phyloP scores from a whole-genome alignment of 2,113 vertebrate genomes.

The Psilopsiagon aurifrons region DNA sequence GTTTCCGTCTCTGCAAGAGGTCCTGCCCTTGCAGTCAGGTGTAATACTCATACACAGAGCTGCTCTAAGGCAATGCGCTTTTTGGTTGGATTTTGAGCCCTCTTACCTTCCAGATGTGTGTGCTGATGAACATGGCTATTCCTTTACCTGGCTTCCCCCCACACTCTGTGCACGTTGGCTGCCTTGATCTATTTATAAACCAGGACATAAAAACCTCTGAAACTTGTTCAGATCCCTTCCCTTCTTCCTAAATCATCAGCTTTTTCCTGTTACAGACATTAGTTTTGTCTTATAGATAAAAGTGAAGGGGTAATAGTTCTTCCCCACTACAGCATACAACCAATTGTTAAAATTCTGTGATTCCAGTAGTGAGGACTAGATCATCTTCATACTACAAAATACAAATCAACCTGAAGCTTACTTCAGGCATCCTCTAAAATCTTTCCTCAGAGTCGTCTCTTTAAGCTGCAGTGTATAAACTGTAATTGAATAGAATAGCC shows the following conservation, averaged over 20 bases:
- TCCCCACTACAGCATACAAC: neutral
- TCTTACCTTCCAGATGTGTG: neutral
- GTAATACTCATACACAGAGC: neutral
- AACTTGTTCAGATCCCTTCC: neutral
- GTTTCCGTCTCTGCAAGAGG: neutral
- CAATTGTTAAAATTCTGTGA: neutral
- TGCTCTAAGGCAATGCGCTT: neutral
- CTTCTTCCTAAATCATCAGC: neutral
- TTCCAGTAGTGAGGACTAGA: neutral
- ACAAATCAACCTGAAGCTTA: neutral
- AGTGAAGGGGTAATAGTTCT: neutral
- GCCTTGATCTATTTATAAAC: slow-evolving; percentile 25
- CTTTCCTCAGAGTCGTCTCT: neutral
- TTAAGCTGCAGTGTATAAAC: neutral
- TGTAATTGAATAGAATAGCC: slow-evolving; percentile 3
- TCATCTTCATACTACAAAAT: neutral
- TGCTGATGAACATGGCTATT: neutral
- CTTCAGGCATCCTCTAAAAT: neutral
- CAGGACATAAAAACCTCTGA: neutral
- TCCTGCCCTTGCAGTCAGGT: neutral
- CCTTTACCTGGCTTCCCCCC: neutral
- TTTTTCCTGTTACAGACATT: neutral
- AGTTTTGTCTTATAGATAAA: neutral
- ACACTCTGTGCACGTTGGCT: neutral
- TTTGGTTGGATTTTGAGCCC: neutral